These are phyloP conservation scores for Carduelis carduelis DNA, from an alignment of 2,797 vertebrate genomes.

Conservation along the genomic window DNA sequence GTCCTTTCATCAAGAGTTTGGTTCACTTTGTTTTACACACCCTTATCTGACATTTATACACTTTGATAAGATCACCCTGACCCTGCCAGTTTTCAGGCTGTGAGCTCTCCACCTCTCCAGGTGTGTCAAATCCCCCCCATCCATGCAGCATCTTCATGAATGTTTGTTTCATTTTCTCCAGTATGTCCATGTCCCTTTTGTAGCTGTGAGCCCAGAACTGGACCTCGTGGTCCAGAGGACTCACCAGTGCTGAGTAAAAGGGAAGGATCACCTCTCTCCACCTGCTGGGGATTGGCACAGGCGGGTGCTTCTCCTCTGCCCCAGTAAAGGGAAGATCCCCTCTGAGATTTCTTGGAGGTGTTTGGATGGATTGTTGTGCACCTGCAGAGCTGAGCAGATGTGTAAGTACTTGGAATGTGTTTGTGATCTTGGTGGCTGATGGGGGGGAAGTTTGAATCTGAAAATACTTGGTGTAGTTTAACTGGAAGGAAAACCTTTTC, in stretches of 20 bases:
- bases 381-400: background rate
- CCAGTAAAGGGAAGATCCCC: background rate
- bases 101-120: background rate
- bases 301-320: too few relatives aligned
- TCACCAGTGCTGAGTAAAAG: background rate
- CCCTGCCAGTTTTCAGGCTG: background rate
- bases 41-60: background rate
- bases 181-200: background rate
- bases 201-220: background rate
- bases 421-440: background rate
- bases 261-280: background rate
- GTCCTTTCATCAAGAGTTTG: background rate
- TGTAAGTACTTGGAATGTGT: background rate
- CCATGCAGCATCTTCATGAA: background rate
- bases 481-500: background rate
- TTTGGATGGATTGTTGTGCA: background rate
- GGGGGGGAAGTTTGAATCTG: background rate
- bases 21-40: background rate
- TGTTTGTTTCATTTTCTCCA: background rate
- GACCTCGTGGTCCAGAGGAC: background rate
- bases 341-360: background rate
- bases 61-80: background rate
- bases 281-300: background rate
- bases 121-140: background rate
- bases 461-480: background rate